These are phyloP conservation scores for Clarias platycephalus DNA, from an alignment of 2,797 vertebrate species.

Conservation along the genomic window DNA sequence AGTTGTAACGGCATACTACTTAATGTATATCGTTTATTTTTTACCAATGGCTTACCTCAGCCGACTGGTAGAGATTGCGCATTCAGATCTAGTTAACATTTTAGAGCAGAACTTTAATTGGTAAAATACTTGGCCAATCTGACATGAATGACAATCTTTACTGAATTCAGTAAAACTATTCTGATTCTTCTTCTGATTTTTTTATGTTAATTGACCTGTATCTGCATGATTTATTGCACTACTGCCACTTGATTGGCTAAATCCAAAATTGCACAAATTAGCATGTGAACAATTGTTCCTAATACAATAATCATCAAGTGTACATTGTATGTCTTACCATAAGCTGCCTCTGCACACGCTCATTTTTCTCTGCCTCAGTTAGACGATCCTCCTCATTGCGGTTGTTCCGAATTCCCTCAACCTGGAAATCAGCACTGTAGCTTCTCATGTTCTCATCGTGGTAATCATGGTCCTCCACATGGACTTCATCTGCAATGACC, in stretches of 20 bases:
- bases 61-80: too few relatives aligned
- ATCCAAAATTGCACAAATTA: neutral
- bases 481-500: slow-evolving; percentile 70
- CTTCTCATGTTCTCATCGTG: slow-evolving; percentile 76
- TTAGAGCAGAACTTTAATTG: too few relatives aligned
- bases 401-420: slow-evolving; percentile 81
- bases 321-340: slow-evolving; percentile 72
- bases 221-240: neutral
- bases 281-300: neutral
- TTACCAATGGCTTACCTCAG: too few relatives aligned
- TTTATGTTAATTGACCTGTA: neutral
- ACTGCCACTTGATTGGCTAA: neutral
- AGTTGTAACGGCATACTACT: too few relatives aligned
- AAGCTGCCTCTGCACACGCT: slow-evolving; percentile 86
- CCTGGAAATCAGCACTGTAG: slow-evolving; percentile 88
- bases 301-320: neutral
- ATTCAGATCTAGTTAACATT: too few relatives aligned
- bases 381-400: slow-evolving; percentile 85
- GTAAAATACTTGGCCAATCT: neutral
- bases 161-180: neutral
- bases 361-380: slow-evolving; percentile 91
- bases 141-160: neutral
- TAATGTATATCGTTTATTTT: too few relatives aligned
- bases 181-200: neutral
- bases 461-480: slow-evolving; percentile 83